These are phyloP conservation scores for Chinchilla lanigera DNA, from an alignment of 2,113 vertebrate species.

Conservation along the genomic window DNA sequence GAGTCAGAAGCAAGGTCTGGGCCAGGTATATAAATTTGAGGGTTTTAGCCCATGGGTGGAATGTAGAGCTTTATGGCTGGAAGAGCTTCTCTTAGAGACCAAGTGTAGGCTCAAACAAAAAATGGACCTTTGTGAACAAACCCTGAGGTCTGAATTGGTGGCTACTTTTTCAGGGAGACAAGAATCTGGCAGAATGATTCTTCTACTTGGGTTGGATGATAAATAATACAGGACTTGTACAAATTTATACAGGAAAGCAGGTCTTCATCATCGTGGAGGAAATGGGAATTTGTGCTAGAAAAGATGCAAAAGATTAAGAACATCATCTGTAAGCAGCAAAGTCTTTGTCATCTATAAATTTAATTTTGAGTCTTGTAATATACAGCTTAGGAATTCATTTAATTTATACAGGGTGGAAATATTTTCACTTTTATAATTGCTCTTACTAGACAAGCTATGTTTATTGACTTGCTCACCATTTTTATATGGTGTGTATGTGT, in stretches of 20 bases:
- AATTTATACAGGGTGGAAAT: conserved; percentile 14
- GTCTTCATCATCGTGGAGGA: background rate
- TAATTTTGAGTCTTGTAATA: background rate
- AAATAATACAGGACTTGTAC: background rate
- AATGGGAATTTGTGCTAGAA: background rate
- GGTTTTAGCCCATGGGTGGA: background rate
- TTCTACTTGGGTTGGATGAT: background rate
- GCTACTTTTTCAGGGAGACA: background rate
- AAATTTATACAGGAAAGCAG: background rate
- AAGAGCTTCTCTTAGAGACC: background rate
- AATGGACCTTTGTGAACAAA: background rate
- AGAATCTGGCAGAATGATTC: background rate
- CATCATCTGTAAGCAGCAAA: background rate
- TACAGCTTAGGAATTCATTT: background rate
- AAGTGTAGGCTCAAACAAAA: background rate
- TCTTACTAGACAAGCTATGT: background rate
- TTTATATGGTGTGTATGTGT: background rate
- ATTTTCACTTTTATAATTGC: background rate
- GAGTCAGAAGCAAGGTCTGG: background rate
- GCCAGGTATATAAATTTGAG: background rate
- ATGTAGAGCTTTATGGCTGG: background rate
- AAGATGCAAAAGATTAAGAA: background rate
- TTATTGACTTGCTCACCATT: background rate
- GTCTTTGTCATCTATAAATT: background rate
- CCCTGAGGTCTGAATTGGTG: background rate